Percentiles rank a stretch among this genome's conserved stretches.
Conservation (phyloP, 1,140 invertebrate genomes). For the Forficula auricularia region DNA sequence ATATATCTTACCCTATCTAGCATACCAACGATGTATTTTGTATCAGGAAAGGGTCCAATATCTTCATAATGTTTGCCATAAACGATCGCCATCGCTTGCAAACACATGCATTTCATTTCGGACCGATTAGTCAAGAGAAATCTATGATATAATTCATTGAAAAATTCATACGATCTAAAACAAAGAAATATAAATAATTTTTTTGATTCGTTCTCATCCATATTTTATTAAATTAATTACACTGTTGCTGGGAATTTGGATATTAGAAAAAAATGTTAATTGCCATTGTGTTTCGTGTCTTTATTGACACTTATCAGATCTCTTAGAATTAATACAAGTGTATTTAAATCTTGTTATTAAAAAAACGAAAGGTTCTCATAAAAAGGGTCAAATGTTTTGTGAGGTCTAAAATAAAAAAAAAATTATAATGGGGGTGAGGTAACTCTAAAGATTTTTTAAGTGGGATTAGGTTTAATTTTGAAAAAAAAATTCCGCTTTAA, state of each 20-base stretch:
- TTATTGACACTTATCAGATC: too few relatives aligned
- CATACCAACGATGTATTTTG: conserved; percentile 90
- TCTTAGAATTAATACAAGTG: too few relatives aligned
- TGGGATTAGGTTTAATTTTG: too few relatives aligned
- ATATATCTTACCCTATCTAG: conserved; percentile 54
- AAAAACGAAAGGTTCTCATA: too few relatives aligned
- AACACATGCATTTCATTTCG: conserved; percentile 87
- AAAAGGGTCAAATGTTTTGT: too few relatives aligned
- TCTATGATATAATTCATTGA: conserved; percentile 95
- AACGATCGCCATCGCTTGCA: conserved; percentile 95
- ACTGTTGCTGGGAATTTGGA: conserved; percentile 13
- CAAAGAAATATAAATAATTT: conserved; percentile 8
- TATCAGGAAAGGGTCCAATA: conserved; percentile 94
- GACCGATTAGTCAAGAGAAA: conserved; percentile 81
- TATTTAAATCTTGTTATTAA: too few relatives aligned
- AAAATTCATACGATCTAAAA: conserved; percentile 70
- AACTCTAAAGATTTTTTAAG: too few relatives aligned
- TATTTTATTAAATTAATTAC: conserved; percentile 8
- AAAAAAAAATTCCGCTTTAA: too few relatives aligned
- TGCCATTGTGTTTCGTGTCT: conserved; percentile 8
- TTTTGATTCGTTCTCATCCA: too few relatives aligned
- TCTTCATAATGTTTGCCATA: conserved; percentile 90
- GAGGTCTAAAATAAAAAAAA: too few relatives aligned
- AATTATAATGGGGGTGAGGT: too few relatives aligned
- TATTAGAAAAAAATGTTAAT: conserved; percentile 11